Conservation (phyloP, 2,797 vertebrate genomes). For the Sebastes flavidus region DNA sequence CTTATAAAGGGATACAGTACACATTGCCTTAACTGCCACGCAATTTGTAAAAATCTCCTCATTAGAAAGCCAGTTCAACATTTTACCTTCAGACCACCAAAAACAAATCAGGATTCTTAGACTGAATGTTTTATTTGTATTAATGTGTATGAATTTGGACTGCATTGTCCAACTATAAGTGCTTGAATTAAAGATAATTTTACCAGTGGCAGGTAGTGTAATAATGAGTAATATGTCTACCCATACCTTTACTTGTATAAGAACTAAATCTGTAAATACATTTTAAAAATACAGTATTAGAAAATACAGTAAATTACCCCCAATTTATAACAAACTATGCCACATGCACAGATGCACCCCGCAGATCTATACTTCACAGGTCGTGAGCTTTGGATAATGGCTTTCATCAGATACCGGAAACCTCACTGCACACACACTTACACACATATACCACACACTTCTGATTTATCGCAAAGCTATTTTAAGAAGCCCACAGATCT, state of each 20-base stretch:
- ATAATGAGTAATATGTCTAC: not conserved
- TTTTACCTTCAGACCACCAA: no score
- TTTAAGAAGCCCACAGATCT: constrained; percentile 66
- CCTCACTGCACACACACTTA: not conserved
- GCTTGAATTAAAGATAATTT: not conserved
- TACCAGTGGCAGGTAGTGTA: not conserved
- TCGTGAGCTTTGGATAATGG: constrained; percentile 18
- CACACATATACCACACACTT: constrained; percentile 20
- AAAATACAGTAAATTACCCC: not conserved
- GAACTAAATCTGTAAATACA: not conserved
- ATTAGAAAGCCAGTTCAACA: no score
- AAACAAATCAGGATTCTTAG: no score
- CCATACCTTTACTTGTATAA: not conserved
- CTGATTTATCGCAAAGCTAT: constrained; percentile 70
- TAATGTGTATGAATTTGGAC: not conserved
- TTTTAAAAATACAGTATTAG: not conserved
- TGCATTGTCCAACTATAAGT: not conserved
- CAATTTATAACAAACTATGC: not conserved
- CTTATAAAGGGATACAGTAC: no score
- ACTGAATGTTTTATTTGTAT: not conserved
- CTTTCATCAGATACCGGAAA: constrained; percentile 24
- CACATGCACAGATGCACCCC: not conserved
- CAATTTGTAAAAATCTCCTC: no score
- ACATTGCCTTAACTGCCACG: no score
- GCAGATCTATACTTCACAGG: constrained; percentile 5